Percentiles rank a stretch among this genome's conserved stretches.
Evolutionary conservation across 2,888 invertebrate genomes (phyloP).

Genomic region (Pristionchus japonicus): DNA sequence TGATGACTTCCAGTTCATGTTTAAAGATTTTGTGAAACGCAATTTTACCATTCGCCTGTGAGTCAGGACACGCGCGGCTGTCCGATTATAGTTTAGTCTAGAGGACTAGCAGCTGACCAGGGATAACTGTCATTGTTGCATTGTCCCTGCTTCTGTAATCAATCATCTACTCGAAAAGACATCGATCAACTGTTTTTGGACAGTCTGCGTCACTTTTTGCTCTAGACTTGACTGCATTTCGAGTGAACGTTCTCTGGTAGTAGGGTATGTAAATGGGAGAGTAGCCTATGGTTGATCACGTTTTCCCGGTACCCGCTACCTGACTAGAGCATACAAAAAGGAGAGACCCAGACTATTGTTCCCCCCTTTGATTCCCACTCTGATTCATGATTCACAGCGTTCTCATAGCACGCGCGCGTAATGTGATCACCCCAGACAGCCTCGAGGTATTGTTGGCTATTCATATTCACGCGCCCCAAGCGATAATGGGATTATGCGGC

Average conservation of each 20-base stretch:
- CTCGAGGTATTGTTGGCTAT: neutral
- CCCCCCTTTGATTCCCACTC: neutral
- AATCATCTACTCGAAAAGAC: neutral
- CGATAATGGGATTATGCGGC: neutral
- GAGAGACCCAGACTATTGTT: neutral
- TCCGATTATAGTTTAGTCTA: neutral
- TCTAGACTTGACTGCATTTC: neutral
- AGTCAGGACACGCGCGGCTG: neutral
- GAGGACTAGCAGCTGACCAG: neutral
- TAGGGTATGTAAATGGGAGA: no score
- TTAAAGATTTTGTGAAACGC: no score
- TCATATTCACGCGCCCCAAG: neutral
- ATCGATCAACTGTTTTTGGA: neutral
- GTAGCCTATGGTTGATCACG: no score
- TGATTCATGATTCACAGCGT: constrained; percentile 1
- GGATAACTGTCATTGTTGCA: neutral
- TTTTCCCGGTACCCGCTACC: no score
- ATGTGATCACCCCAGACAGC: no score
- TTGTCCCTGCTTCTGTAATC: neutral
- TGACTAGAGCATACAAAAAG: neutral
- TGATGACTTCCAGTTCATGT: no score
- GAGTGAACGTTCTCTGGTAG: neutral
- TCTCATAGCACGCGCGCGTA: neutral
- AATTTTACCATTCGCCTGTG: no score
- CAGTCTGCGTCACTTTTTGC: neutral